Evolutionary conservation across 1,140 invertebrate genomes (phyloP), one percentile per base, ranked within the genome.

Genomic region (Bombus impatiens): DNA sequence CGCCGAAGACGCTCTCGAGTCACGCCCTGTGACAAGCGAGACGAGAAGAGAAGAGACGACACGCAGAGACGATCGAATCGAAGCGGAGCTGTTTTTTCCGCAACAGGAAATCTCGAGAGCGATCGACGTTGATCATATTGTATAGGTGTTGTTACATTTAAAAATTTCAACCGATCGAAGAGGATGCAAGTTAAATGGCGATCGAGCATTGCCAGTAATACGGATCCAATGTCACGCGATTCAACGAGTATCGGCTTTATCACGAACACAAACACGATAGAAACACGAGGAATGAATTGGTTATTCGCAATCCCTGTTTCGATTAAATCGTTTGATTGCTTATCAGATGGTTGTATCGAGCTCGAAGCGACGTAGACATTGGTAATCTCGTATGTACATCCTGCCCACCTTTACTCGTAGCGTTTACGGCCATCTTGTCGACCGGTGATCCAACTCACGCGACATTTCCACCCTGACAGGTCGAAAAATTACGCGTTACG

Each of bases 201-300:
- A 44, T 62, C 57, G 40, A 35, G 22, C 22, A 2, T 35, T 40
- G 44, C n/a, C n/a, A 37, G 25, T 6, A 42, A 44, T 37, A 28
- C 57, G 32, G 15, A 35, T 83, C 72, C 57, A 9, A 76, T 82
- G 59, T 77, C 42, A 12, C 22, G 28, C 53, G 76, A 40, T 70
- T 72, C 25, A 53, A 53, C 4, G 57, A 22, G 37, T 84, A 35
- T 78, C 65, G 72, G 44, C 59, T 84, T 78, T 70, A 25, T 37
- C 40, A 53, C 9, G 37, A 53, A 72, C 8, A 67, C 12, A n/a
- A 70, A 40, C n/a, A 44, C 22, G 42, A 35, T 12, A 25, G 77
- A 72, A 85, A 85, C 28, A 47, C 32, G 53, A 80, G 76, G n/a
- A 72, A 84, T 47, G 22, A 74, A 72, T 85, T 28, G 83, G 74